Evolutionary conservation across 1,140 invertebrate genomes (phyloP).

Genomic region (Drosophila varians): DNA sequence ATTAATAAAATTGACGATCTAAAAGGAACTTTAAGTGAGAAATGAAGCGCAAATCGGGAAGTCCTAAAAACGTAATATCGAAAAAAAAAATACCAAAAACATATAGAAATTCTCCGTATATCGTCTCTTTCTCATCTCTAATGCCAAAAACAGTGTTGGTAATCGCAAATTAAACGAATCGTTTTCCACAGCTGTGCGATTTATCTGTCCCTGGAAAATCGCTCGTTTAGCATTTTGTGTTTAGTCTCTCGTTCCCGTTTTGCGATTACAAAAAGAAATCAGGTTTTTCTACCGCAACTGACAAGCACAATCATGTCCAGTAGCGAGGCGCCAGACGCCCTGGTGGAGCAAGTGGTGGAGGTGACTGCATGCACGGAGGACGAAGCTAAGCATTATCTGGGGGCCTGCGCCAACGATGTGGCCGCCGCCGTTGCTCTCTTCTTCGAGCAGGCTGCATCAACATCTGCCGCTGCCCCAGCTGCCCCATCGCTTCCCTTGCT

Average conservation of each 20-base stretch:
- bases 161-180: not conserved
- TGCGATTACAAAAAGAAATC: slow-evolving; percentile 1
- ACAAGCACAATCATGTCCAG: slow-evolving; percentile 49
- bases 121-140: not conserved
- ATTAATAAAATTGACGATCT: no score
- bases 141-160: not conserved
- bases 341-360: slow-evolving; percentile 70
- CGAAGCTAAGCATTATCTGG: slow-evolving; percentile 73
- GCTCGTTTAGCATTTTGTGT: slow-evolving; percentile 14
- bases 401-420: slow-evolving; percentile 74
- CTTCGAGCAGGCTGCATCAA: slow-evolving; percentile 59
- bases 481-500: slow-evolving; percentile 17
- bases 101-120: not conserved
- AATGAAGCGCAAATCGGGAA: no score
- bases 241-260: slow-evolving; percentile 10
- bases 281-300: not conserved
- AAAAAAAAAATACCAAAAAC: not conserved
- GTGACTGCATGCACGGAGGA: slow-evolving; percentile 67
- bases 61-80: not conserved
- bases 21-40: no score
- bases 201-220: slow-evolving; percentile 39
- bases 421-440: slow-evolving; percentile 75
- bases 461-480: slow-evolving; percentile 9
- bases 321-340: slow-evolving; percentile 53
- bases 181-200: slow-evolving; percentile 35